Base-by-base conservation (phyloP, 2,888 invertebrate genomes). In the Zonitis immaculata region DNA sequence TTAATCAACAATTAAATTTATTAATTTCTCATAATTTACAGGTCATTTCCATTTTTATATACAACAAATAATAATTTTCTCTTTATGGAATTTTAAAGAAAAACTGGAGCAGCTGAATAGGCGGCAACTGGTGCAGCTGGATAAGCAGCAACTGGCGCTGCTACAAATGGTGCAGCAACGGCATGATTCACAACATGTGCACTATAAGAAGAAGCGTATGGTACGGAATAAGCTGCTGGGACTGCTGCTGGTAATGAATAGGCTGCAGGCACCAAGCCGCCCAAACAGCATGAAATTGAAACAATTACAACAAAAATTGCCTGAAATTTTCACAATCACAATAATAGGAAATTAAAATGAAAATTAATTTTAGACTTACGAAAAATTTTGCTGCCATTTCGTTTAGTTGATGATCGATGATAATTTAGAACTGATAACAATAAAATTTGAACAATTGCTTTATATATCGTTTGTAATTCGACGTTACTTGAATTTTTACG, bases 171-270 rank as follows among this genome's bases (percentile, higher is more conserved):
- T 8, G 85, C 79, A 20, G 88, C 87, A 3, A 88, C 80, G 0
- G 88, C 88, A 65, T 89, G 89, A 76, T 88, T 87, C 51, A 89
- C 79, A 16, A 84, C 78, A 65, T 88, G 88, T 0, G 88, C 87
- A 54, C 87, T 87, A 76, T 87, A 89, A 11, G 87, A 87, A 63
- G 82, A 83, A 48, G 89, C 88, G 64, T 87, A 88, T 3, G 89
- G 88, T 1, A 88, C 85, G 3, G 88, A 78, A 51, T 82, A 80
- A 47, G 82, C 80, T 3, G 84, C 84, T 11, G 76, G 75, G 3
- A 70, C 68, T 5, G 74, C 68, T 5, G 74, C 65, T 26, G 39
- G 39, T n/a, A 39, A 2, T n/a, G 39, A 4, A 11, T 39, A 39
- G 1, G 39, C 39, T 26, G 73, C 74, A 22, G 65, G 63, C 22